phyloP scores from a whole-genome alignment of 2,113 vertebrate species.

The Triplophysa tibetana region DNA sequence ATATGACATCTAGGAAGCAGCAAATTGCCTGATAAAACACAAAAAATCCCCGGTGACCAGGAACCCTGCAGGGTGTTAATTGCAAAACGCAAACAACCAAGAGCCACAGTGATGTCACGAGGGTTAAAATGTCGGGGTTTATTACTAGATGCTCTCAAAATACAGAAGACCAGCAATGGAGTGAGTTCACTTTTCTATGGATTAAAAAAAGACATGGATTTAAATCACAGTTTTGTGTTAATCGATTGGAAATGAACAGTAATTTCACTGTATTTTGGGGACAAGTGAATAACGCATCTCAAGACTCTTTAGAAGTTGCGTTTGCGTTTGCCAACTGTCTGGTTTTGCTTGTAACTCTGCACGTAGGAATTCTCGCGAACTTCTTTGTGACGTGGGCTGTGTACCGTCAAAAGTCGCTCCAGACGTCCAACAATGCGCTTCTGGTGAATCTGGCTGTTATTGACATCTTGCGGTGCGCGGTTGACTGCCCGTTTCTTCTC shows the following conservation, averaged over 20 bases:
- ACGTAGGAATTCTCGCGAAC: constrained; percentile 70
- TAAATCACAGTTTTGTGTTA: not conserved
- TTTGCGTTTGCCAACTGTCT: constrained; percentile 62
- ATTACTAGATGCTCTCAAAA: constrained; percentile 1
- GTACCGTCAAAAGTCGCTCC: constrained; percentile 66
- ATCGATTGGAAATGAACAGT: constrained; percentile 38
- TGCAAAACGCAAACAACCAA: constrained; percentile 64
- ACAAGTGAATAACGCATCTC: constrained; percentile 29
- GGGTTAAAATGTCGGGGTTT: constrained; percentile 20
- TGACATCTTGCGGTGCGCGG: constrained; percentile 65
- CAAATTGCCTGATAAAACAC: constrained; percentile 64
- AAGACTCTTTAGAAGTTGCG: constrained; percentile 34
- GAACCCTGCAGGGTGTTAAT: constrained; percentile 69
- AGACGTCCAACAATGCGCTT: constrained; percentile 71
- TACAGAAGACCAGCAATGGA: constrained; percentile 1
- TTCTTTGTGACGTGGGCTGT: constrained; percentile 72
- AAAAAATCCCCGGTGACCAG: constrained; percentile 64
- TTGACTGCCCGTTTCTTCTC: constrained; percentile 73
- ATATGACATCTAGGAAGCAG: constrained; percentile 59
- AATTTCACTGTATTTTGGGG: constrained; percentile 34
- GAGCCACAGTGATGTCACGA: constrained; percentile 52
- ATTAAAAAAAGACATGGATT: not conserved
- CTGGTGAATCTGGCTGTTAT: constrained; percentile 72
- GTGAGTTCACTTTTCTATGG: not conserved
- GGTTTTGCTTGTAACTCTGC: constrained; percentile 64